These are phyloP conservation scores for Pristionchus japonicus DNA, from an alignment of 2,888 invertebrate genomes.

Conservation along the genomic window DNA sequence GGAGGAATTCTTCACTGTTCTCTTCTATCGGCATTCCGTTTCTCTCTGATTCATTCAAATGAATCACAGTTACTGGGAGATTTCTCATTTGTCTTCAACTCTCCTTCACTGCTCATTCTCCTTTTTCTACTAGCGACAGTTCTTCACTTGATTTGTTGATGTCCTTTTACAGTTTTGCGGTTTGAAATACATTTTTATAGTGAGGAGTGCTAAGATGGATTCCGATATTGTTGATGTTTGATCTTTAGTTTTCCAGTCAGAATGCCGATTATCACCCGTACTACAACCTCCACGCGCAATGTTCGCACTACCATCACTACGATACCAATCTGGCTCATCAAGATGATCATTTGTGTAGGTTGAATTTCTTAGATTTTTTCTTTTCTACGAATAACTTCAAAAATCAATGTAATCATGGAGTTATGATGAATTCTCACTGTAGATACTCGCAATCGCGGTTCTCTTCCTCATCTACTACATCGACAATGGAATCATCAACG, in stretches of 20 bases:
- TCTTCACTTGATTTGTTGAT: not conserved
- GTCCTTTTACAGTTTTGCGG: no score
- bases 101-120: not conserved
- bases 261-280: constrained; percentile 43
- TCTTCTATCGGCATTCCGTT: not conserved
- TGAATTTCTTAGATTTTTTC: not conserved
- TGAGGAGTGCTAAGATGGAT: no score
- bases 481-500: not conserved
- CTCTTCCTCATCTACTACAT: constrained; percentile 37
- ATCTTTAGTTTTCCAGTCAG: no score
- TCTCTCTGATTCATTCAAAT: constrained; percentile 6
- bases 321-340: constrained; percentile 46
- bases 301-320: constrained; percentile 23
- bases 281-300: not conserved
- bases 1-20: not conserved
- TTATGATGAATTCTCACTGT: not conserved
- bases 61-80: not conserved
- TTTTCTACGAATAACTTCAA: not conserved
- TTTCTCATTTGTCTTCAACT: not conserved
- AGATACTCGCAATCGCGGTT: constrained; percentile 4
- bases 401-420: not conserved
- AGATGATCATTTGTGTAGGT: constrained; percentile 44
- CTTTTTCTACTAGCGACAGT: no score
- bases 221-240: no score
- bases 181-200: no score